Evolutionary conservation across 2,888 invertebrate species (phyloP), one percentile per base, ranked within the genome.

Genomic region (Hermaeophaga mercurialis): DNA sequence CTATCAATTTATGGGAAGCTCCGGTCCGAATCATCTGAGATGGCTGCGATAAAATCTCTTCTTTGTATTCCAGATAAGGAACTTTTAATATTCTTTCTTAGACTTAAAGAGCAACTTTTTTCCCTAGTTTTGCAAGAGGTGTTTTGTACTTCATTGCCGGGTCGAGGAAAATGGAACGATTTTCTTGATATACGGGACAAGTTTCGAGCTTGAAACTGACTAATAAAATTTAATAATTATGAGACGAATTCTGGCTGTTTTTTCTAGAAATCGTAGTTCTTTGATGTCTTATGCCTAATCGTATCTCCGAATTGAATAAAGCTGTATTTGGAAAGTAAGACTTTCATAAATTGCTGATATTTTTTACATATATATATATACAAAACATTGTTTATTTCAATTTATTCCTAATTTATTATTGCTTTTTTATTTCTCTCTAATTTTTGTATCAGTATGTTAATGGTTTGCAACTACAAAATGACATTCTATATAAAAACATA

Each of bases 1-100:
- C 71, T 73, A 74, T 76, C 75, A 74, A 75, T 76, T 76, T 75
- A 75, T 73, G 70, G 69, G n/a, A 65, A 64, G 67, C 66, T 67
- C 66, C 65, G 67, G 65, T 68, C 69, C 68, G 70, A 73, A 74
- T 75, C 73, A 75, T 72, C 71, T 72, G 11, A 71, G 63, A 56
- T 54, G 59, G 70, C 70, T 63, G 61, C 63, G 70, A 70, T 70
- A 69, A 70, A 71, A 70, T 70, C 68, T 62, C 41, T 63, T 64
- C 65, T 57, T 62, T 66, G 62, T 56, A 56, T 53, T 52, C 49
- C 46, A 62, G 64, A 67, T 65, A 69, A 67, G 70, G 70, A 69
- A 69, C 61, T 66, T 70, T 68, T 65, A 59, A 65, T 66, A 66
- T 65, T 63, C 60, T 61, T 36, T 44, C 28, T 33, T 49, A 26